Percentiles rank a stretch among this genome's conserved stretches.
Conservation (phyloP, 2,113 vertebrate genomes). For the Dipodomys ordii region DNA sequence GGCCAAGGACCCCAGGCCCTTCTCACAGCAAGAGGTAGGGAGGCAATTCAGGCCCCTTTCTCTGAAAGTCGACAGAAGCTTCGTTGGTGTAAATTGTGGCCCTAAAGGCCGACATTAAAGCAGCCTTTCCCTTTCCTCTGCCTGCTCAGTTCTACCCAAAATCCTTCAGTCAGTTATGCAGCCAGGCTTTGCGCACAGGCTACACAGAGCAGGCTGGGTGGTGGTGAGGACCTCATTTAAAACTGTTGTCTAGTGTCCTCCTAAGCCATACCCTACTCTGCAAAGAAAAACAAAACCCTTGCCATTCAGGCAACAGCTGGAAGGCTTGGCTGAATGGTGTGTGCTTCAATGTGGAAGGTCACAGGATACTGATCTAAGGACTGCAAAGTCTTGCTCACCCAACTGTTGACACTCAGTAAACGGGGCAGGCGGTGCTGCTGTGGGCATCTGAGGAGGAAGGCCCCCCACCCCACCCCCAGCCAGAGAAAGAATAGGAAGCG, state of each 20-base stretch:
- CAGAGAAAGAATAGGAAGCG: constrained; percentile 88
- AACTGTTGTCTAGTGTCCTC: constrained; percentile 87
- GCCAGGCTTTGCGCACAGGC: not conserved
- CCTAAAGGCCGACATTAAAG: not conserved
- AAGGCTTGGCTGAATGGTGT: constrained; percentile 91
- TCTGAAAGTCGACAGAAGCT: constrained; percentile 68
- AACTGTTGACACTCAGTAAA: constrained; percentile 92
- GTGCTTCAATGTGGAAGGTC: constrained; percentile 90
- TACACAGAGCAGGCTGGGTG: constrained; percentile 83
- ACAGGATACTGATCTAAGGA: constrained; percentile 93
- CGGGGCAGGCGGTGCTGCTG: constrained; percentile 88
- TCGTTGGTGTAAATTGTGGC: not conserved
- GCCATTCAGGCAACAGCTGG: constrained; percentile 92
- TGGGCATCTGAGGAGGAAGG: constrained; percentile 87
- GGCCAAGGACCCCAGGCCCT: not conserved
- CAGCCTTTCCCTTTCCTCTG: constrained; percentile 71
- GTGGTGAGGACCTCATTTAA: constrained; percentile 83
- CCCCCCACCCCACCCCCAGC: constrained; percentile 79
- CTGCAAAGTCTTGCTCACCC: constrained; percentile 88
- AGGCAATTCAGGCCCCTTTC: constrained; percentile 44
- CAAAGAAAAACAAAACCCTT: constrained; percentile 77
- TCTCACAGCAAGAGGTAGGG: rapidly evolving
- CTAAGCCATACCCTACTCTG: constrained; percentile 85
- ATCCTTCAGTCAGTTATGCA: not conserved
- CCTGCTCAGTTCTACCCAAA: constrained; percentile 30